Conservation (phyloP, 2,797 vertebrate genomes). For the Tapirus indicus region DNA sequence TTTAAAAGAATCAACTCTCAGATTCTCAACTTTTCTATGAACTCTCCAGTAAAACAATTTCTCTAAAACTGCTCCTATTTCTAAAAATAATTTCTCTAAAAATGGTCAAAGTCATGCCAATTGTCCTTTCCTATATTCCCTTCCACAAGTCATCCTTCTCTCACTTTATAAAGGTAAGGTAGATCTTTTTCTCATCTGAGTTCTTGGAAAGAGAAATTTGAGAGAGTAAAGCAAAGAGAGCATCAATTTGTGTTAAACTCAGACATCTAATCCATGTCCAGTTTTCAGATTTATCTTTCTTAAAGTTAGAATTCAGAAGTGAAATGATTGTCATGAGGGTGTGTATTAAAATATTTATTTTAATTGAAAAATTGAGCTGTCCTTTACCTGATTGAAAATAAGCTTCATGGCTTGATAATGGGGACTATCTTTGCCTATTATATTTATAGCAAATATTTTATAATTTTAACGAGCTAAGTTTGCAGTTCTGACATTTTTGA, state of each 20-base stretch:
- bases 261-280: background rate
- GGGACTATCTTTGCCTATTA: background rate
- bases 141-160: background rate
- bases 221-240: background rate
- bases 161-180: background rate
- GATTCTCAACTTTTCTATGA: background rate
- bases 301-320: background rate
- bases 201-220: background rate
- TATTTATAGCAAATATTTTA: background rate
- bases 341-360: background rate
- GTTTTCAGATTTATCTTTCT: background rate
- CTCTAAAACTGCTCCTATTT: background rate
- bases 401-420: background rate
- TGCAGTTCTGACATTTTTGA: background rate
- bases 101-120: background rate
- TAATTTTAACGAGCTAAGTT: background rate
- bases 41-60: background rate
- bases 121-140: background rate
- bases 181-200: background rate
- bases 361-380: background rate
- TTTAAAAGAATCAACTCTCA: background rate
- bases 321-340: background rate
- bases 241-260: background rate
- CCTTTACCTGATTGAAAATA: background rate
- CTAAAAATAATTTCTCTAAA: conserved; percentile 6